Evolutionary conservation across 1,140 invertebrate genomes (phyloP).

Genomic region (Anadara kagoshimensis): DNA sequence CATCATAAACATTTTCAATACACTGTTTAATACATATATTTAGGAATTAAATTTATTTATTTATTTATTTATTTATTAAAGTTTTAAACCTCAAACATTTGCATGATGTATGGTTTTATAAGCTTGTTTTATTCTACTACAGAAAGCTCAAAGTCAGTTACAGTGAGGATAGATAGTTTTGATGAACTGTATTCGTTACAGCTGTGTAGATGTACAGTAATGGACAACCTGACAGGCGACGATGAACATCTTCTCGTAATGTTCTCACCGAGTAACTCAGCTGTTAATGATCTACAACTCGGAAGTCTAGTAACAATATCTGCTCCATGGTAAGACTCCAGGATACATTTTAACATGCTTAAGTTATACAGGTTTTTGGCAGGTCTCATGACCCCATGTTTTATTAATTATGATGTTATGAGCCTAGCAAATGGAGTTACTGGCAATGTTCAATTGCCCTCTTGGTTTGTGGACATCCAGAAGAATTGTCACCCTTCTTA

Average conservation of each 20-base stretch:
- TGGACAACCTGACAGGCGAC: neutral
- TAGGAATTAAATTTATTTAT: no score
- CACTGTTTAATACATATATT: no score
- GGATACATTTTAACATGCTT: no score
- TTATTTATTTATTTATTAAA: no score
- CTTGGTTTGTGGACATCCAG: no score
- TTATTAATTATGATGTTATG: no score
- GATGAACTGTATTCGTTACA: constrained; percentile 33
- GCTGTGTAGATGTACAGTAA: constrained; percentile 24
- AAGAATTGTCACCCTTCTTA: no score
- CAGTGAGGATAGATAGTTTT: constrained; percentile 15
- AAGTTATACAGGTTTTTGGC: no score
- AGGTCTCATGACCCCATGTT: no score
- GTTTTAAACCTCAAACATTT: neutral
- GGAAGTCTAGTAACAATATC: constrained; percentile 24
- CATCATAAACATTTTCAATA: no score
- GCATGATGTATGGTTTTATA: neutral
- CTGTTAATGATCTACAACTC: constrained; percentile 5
- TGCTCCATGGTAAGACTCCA: constrained; percentile 25
- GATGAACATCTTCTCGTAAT: neutral
- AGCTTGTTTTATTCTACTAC: constrained; percentile 1
- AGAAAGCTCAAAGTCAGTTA: constrained; percentile 15
- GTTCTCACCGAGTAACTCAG: constrained; percentile 6
- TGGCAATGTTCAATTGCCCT: no score
- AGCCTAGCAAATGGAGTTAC: no score